Conservation (phyloP, 2,113 vertebrate genomes). For the Bothrops jararaca region DNA sequence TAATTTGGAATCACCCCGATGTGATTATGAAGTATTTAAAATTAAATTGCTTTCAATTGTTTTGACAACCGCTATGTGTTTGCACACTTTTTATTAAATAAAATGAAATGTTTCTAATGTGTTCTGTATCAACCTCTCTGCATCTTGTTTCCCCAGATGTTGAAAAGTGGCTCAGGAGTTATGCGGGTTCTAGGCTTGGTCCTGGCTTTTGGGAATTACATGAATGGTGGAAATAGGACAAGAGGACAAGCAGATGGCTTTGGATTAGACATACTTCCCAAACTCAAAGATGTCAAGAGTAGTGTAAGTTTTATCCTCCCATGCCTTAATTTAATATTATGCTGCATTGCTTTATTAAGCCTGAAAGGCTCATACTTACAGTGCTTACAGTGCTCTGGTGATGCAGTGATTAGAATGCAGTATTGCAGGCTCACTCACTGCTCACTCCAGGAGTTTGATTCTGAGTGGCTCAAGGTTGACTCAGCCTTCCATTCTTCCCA, state of each 20-base stretch:
- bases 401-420: background rate
- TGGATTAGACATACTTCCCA: constrained; percentile 91
- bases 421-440: too few species aligned
- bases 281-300: constrained; percentile 97
- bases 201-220: constrained; percentile 96
- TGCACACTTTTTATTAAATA: too few species aligned
- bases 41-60: background rate
- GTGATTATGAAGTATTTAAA: background rate
- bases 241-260: constrained; percentile 96
- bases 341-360: background rate
- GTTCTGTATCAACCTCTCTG: background rate
- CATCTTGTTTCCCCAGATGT: constrained; percentile 65
- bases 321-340: background rate
- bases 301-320: constrained; percentile 79
- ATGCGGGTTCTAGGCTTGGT: constrained; percentile 86
- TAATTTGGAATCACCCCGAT: background rate
- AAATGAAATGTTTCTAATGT: background rate
- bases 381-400: background rate
- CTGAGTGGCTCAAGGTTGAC: too few species aligned
- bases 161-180: constrained; percentile 81
- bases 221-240: constrained; percentile 96
- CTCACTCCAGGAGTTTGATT: too few species aligned
- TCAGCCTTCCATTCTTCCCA: too few species aligned
- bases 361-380: background rate
- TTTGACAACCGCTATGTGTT: background rate